These are phyloP conservation scores for Iphiclides podalirius DNA, from an alignment of 2,888 invertebrate genomes.

Conservation along the genomic window DNA sequence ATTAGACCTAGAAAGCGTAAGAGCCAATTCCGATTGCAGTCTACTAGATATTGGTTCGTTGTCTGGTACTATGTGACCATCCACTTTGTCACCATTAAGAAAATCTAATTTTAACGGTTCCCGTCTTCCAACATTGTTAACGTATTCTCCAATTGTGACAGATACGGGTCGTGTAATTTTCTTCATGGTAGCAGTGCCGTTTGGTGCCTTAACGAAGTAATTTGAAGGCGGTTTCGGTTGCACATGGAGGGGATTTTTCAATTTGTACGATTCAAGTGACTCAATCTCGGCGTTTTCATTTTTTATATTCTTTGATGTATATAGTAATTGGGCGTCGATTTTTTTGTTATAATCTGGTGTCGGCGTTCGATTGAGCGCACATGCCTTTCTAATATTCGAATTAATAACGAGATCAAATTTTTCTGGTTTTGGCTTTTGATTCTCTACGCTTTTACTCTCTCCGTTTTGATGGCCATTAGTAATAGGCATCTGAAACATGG, in stretches of 20 bases:
- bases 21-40: conserved; percentile 86
- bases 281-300: conserved; percentile 86
- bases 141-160: conserved; percentile 86
- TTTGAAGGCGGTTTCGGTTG: conserved; percentile 84
- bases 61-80: conserved; percentile 56
- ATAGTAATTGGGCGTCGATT: conserved; percentile 38
- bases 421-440: conserved; percentile 34
- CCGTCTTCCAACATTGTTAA: conserved; percentile 74
- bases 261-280: conserved; percentile 86
- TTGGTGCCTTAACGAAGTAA: conserved; percentile 82
- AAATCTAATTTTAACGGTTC: conserved; percentile 88
- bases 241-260: conserved; percentile 82
- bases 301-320: conserved; percentile 49
- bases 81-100: conserved; percentile 70
- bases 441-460: conserved; percentile 42
- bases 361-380: conserved; percentile 56
- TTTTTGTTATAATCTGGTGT: conserved; percentile 66
- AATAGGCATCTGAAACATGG: conserved; percentile 58
- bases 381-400: conserved; percentile 56
- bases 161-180: conserved; percentile 82
- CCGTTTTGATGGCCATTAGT: conserved; percentile 59
- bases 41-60: conserved; percentile 81
- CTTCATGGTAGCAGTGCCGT: conserved; percentile 78
- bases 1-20: conserved; percentile 88
- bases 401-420: conserved; percentile 45